Percentiles rank a stretch among this genome's conserved stretches.
Conservation (phyloP, 2,113 vertebrate species). For the Martes martes region DNA sequence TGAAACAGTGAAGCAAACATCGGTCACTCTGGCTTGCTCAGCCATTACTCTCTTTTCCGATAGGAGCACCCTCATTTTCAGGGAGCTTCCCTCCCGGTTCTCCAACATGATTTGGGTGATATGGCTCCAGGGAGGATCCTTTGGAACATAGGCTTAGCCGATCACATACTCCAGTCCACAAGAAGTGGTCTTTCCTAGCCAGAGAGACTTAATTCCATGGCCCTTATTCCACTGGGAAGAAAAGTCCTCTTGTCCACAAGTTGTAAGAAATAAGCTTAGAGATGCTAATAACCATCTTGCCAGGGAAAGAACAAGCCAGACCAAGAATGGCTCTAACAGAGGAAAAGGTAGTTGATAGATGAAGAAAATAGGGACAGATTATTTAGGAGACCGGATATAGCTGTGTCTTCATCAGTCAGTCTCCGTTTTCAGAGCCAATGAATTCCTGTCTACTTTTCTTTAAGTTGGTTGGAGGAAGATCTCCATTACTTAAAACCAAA, state of each 20-base stretch:
- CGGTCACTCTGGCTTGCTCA: neutral
- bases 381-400: neutral
- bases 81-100: neutral
- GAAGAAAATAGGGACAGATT: neutral
- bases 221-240: neutral
- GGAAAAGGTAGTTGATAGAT: neutral
- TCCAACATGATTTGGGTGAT: neutral
- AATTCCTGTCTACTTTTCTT: neutral
- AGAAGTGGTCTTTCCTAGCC: neutral
- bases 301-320: neutral
- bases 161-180: neutral
- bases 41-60: neutral
- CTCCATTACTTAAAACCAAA: neutral
- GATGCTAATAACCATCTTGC: neutral
- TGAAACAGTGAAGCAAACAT: neutral
- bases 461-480: neutral
- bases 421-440: neutral
- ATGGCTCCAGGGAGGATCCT: neutral
- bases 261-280: neutral
- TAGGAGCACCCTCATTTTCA: neutral
- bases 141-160: neutral
- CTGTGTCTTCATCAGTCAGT: neutral
- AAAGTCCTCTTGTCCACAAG: neutral
- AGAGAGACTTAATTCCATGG: neutral
- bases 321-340: neutral